A percentile compares a stretch with the other conserved stretches of the same genome.
phyloP scores from a whole-genome alignment of 2,113 vertebrate species.

The Lophochroa leadbeateri region DNA sequence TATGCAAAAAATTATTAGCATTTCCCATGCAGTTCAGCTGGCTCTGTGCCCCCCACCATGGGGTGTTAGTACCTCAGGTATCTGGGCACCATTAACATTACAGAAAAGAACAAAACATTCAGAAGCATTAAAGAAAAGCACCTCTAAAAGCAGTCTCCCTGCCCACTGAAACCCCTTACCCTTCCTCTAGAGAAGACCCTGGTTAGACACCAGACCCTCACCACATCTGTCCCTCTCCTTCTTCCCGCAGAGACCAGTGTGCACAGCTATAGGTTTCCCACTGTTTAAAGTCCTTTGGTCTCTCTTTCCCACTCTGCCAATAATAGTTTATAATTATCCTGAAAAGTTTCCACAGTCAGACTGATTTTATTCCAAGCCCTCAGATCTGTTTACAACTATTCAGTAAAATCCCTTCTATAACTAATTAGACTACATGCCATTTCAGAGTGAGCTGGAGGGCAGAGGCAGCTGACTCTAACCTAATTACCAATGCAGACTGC shows the following conservation, averaged over 20 bases:
- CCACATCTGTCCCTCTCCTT: neutral
- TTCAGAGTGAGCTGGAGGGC: slow-evolving; percentile 46
- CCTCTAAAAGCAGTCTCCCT: neutral
- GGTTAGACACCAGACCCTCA: neutral
- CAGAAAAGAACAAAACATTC: neutral
- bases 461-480: slow-evolving; percentile 56
- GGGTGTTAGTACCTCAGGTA: neutral
- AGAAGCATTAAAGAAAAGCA: neutral
- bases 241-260: neutral
- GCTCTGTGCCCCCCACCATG: too few relatives aligned
- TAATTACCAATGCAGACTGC: slow-evolving; percentile 9
- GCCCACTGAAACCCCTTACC: neutral
- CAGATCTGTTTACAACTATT: slow-evolving; percentile 57
- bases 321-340: slow-evolving; percentile 55
- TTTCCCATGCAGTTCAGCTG: neutral
- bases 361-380: slow-evolving; percentile 55
- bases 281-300: slow-evolving; percentile 1
- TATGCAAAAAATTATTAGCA: neutral
- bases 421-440: slow-evolving; percentile 58
- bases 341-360: slow-evolving; percentile 59
- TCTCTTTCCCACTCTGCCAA: slow-evolving; percentile 1
- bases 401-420: slow-evolving; percentile 50
- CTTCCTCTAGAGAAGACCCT: neutral
- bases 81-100: neutral
- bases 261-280: neutral